A percentile compares a stretch with the other conserved stretches of the same genome.
Evolutionary conservation across 2,888 invertebrate species (phyloP).

Genomic region (Synergus japonicus): DNA sequence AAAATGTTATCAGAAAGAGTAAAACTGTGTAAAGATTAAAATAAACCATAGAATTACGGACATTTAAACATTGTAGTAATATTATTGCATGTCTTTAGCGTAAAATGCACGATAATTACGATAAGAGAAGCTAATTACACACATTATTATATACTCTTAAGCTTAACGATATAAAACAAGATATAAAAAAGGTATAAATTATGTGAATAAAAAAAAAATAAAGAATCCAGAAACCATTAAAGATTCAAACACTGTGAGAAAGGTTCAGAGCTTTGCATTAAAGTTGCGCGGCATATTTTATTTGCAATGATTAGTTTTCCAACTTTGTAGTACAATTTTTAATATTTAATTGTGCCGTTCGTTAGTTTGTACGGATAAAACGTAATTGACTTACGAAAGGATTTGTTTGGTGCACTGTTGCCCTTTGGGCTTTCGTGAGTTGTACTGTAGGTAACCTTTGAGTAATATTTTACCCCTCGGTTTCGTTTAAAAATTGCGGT

Average conservation of each 20-base stretch:
- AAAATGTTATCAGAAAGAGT: background rate
- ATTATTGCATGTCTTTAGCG: background rate
- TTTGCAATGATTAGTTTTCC: background rate
- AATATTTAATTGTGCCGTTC: background rate
- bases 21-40: background rate
- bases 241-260: background rate
- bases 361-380: background rate
- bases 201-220: background rate
- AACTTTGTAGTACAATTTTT: background rate
- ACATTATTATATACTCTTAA: background rate
- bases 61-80: constrained; percentile 19
- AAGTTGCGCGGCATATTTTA: background rate
- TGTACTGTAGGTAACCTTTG: background rate
- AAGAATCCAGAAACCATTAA: background rate
- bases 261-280: background rate
- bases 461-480: constrained; percentile 9
- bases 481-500: background rate
- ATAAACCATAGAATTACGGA: background rate
- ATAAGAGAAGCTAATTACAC: background rate
- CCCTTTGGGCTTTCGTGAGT: background rate
- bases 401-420: background rate
- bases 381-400: background rate
- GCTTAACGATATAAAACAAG: background rate
- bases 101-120: background rate
- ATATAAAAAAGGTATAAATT: background rate